Evolutionary conservation across 1,140 invertebrate species (phyloP).

Genomic region (Cotesia vestalis): DNA sequence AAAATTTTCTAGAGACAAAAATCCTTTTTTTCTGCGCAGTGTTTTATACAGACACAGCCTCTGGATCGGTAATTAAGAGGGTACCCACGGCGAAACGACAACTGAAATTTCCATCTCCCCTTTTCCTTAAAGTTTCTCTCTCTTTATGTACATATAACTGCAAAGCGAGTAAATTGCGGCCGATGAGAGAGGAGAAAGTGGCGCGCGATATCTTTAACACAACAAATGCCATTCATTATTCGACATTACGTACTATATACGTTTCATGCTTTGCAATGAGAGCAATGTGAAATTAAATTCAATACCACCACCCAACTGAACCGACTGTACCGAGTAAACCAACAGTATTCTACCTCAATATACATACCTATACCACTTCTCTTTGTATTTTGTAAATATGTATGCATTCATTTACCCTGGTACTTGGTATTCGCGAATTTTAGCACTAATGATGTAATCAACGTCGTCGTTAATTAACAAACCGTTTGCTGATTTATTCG

Average conservation of each 20-base stretch:
- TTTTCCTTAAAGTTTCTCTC: too few species aligned
- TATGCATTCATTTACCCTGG: background rate
- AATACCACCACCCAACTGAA: too few species aligned
- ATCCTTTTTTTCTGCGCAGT: background rate
- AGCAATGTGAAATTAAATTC: conserved; percentile 12
- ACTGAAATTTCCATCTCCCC: too few species aligned
- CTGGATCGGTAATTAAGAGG: conserved; percentile 19
- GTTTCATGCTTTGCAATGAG: conserved; percentile 33
- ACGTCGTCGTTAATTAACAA: conserved; percentile 22
- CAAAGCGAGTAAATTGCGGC: conserved; percentile 6
- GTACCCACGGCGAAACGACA: background rate
- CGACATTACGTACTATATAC: conserved; percentile 33
- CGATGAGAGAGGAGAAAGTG: conserved; percentile 29
- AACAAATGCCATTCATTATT: conserved; percentile 36
- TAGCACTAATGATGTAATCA: background rate
- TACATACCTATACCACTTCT: too few species aligned
- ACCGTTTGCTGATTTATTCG: conserved; percentile 3
- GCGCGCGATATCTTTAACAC: conserved; percentile 15
- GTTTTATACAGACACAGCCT: background rate
- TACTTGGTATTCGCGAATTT: conserved; percentile 20
- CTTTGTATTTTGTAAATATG: too few species aligned
- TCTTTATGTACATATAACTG: background rate
- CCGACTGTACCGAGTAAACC: background rate
- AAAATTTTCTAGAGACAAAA: too few species aligned
- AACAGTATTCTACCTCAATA: too few species aligned